Percentiles rank a stretch among this genome's conserved stretches.
phyloP scores from a whole-genome alignment of 2,113 vertebrate genomes.

The Mugil cephalus region DNA sequence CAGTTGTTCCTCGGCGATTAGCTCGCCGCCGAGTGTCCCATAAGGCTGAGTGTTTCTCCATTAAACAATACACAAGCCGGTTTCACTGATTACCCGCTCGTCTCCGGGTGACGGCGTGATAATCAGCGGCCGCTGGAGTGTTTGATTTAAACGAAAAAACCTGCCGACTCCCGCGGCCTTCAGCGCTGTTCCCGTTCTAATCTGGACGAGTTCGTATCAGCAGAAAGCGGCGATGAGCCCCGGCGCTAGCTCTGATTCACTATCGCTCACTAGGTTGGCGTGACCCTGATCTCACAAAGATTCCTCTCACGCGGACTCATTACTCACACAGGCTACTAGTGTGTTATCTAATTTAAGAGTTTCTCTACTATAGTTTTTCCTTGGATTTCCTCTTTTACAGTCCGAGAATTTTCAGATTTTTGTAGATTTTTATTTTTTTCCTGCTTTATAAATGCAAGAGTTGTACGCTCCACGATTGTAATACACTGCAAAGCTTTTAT shows the following conservation, averaged over 20 bases:
- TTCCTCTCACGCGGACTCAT: slow-evolving; percentile 44
- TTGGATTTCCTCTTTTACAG: background rate
- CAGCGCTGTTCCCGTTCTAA: background rate
- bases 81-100: slow-evolving; percentile 19
- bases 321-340: slow-evolving; percentile 39
- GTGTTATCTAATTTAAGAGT: background rate
- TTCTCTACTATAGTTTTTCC: background rate
- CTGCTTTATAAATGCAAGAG: background rate
- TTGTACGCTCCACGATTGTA: background rate
- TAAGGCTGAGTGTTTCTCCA: background rate
- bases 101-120: slow-evolving; percentile 17
- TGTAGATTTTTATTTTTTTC: background rate
- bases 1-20: background rate
- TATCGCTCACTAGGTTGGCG: slow-evolving; percentile 49
- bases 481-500: too few relatives aligned
- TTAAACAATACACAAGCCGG: slow-evolving; percentile 15
- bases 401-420: background rate
- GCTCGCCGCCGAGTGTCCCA: background rate
- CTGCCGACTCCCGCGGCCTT: background rate
- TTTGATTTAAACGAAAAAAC: slow-evolving; percentile 44
- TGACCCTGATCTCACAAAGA: slow-evolving; percentile 54
- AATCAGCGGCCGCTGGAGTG: slow-evolving; percentile 6
- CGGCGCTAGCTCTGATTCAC: slow-evolving; percentile 18
- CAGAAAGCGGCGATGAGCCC: slow-evolving; percentile 4
- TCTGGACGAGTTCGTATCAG: slow-evolving; percentile 3